These are phyloP conservation scores for Idaea straminata DNA, from an alignment of 2,888 invertebrate species.

Conservation along the genomic window DNA sequence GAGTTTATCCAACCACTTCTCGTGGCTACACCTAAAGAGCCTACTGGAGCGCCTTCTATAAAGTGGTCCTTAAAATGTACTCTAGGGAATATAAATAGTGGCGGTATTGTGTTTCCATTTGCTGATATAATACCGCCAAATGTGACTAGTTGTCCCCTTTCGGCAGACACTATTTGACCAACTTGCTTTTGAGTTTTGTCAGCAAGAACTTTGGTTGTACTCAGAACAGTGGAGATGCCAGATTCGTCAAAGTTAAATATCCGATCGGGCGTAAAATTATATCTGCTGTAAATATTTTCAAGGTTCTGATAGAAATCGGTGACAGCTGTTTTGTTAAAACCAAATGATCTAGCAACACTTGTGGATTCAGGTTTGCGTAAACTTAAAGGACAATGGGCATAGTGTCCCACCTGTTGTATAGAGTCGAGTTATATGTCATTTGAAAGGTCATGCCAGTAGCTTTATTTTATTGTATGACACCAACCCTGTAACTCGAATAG, in stretches of 20 bases:
- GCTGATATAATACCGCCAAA: conserved; percentile 43
- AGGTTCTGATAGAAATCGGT: conserved; percentile 15
- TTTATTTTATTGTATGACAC: no score
- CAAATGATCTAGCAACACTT: conserved; percentile 34
- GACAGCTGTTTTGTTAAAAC: conserved; percentile 32
- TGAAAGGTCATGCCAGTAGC: no score
- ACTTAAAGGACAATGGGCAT: no score
- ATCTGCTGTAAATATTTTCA: no score
- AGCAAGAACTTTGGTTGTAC: conserved; percentile 25
- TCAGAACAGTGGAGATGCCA: conserved; percentile 22
- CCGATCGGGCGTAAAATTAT: conserved; percentile 10
- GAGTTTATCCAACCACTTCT: conserved; percentile 28
- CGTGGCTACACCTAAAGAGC: conserved; percentile 18
- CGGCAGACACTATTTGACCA: conserved; percentile 42
- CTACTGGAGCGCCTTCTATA: conserved; percentile 28
- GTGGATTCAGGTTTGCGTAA: conserved; percentile 39
- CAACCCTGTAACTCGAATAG: no score
- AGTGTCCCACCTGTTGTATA: no score
- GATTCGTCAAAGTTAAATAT: conserved; percentile 27
- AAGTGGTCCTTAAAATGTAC: conserved; percentile 32
- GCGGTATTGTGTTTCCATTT: conserved; percentile 40
- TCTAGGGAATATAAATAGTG: conserved; percentile 36
- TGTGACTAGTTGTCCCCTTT: conserved; percentile 47
- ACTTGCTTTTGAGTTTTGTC: conserved; percentile 32
- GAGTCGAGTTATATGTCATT: no score